Percentiles rank a stretch among this genome's conserved stretches.
phyloP scores from a whole-genome alignment of 2,797 vertebrate genomes.

The Coluber constrictor region DNA sequence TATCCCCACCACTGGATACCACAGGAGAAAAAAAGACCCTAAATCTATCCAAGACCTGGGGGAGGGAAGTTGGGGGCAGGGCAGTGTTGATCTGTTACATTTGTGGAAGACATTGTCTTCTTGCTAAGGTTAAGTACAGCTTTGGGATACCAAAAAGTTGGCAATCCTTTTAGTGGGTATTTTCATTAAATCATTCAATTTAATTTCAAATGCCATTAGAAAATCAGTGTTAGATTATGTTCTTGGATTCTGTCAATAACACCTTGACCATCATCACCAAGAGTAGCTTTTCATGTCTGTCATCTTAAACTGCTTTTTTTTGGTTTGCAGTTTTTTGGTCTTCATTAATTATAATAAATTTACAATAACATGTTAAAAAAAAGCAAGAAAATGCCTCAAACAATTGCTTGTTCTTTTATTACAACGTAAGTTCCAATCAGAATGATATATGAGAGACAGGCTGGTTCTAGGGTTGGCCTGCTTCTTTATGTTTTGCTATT shows the following conservation, averaged over 20 bases:
- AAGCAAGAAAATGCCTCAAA: neutral
- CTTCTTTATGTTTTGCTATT: neutral
- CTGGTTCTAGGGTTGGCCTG: neutral
- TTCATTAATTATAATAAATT: neutral
- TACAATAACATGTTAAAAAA: neutral
- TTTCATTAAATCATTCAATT: neutral
- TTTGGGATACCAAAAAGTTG: neutral
- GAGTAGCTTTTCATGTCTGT: neutral
- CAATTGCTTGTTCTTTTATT: neutral
- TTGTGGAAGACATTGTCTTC: neutral
- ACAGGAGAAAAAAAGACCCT: neutral
- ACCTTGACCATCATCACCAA: neutral
- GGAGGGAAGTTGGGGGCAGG: neutral
- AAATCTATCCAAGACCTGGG: neutral
- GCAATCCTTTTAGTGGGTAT: neutral
- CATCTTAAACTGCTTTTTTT: neutral
- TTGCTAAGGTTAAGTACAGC: neutral
- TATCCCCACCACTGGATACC: neutral
- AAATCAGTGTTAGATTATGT: neutral
- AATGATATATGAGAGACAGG: neutral
- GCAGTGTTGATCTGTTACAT: neutral
- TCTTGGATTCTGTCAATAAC: neutral
- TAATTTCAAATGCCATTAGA: neutral
- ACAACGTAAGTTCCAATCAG: neutral
- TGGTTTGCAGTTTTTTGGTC: too few relatives aligned